Base-by-base conservation (phyloP, 2,888 invertebrate species). In the Mylabris sibirica region DNA sequence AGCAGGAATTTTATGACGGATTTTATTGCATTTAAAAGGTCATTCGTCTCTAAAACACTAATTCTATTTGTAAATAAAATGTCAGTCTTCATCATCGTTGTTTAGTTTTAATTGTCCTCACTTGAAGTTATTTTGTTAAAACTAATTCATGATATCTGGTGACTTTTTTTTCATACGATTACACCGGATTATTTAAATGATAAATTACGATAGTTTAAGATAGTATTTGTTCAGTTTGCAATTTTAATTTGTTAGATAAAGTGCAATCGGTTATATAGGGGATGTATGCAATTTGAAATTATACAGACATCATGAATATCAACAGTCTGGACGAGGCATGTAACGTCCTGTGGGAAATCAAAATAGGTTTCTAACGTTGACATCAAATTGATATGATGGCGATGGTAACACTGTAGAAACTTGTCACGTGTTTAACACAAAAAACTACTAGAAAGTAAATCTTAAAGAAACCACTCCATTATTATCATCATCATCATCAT, bases 341-440 rank as follows among this genome's bases (percentile, higher is more conserved):
- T 63, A 59, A 57, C 63, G 64, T 63, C 76, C 72, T 76, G 34
- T 63, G 77, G 77, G 77, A 77, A 77, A 77, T 77, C 76, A 77
- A 75, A n/a, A 77, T 76, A 71, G 70, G 57, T 57, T 64, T 69
- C 74, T 69, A 70, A 70, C 70, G 76, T 74, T 76, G 75, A 76
- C 75, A 72, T 70, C 72, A 73, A 74, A 75, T 74, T 76, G 76
- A 76, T 77, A 76, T 67, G 70, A 70, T 68, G 24, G 57, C 22
- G 57, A 57, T 57, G 67, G 65, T 64, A 59, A 65, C n/a, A n/a
- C 53, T 63, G 41, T 60, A 60, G 67, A 59, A 67, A 69, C 71
- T 69, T 72, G 70, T 69, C 71, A 68, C 70, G 67, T 66, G 66
- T 60, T 60, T 68, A 72, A 72, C 70, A 70, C 59, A 68, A 70